Conservation (phyloP, 1,140 invertebrate species). For the honey bee (Apis mellifera) region Amel_HAv3.1 CM009941.2:238501-239000, state of each 20-base stretch:
- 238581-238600: slow-evolving; percentile 4
- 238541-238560: background rate
- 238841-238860: background rate
- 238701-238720: slow-evolving; percentile 13
- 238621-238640: slow-evolving; percentile 17
- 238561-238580: slow-evolving; percentile 2
- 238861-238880: background rate
- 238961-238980: too few species aligned
- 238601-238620: too few species aligned
- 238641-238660: slow-evolving; percentile 31
- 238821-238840: background rate
- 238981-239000: too few species aligned
- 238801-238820: background rate
- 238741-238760: slow-evolving; percentile 67
- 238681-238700: background rate
- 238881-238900: background rate
- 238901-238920: background rate
- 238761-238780: slow-evolving; percentile 58
- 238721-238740: slow-evolving; percentile 40
- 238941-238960: background rate
- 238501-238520: too few species aligned
- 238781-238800: background rate
- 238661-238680: slow-evolving; percentile 6
- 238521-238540: too few species aligned
- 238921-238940: background rate